Conservation (phyloP, 2,888 invertebrate genomes). For the Mellilla xanthometata region DNA sequence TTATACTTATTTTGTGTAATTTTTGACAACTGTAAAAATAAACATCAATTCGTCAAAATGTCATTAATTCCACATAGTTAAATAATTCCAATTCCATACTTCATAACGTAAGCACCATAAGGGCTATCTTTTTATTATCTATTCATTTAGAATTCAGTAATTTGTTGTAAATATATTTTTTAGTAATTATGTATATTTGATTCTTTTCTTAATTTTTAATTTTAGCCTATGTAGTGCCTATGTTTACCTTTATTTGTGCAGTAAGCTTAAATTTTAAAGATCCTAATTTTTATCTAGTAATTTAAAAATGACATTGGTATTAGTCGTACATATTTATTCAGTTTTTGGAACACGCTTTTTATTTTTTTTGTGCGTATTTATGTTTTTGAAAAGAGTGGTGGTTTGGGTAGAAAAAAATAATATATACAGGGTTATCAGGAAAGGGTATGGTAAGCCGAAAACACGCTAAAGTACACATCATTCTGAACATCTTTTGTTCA, state of each 20-base stretch:
- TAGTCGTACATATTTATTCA: too few species aligned
- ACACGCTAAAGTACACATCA: too few species aligned
- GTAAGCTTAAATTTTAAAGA: constrained; percentile 22
- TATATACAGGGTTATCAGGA: too few species aligned
- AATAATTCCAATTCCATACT: constrained; percentile 1
- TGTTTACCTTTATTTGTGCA: constrained; percentile 11
- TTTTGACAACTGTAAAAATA: too few species aligned
- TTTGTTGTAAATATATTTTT: constrained; percentile 1
- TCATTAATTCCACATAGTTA: too few species aligned
- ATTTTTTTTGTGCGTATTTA: constrained; percentile 21
- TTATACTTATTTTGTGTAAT: too few species aligned
- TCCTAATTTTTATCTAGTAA: constrained; percentile 22
- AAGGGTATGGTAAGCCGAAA: too few species aligned
- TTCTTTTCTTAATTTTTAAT: neutral
- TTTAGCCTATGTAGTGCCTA: constrained; percentile 7
- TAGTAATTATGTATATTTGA: neutral
- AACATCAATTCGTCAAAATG: too few species aligned
- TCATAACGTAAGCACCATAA: constrained; percentile 2
- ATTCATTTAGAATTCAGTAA: neutral
- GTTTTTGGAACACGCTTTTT: too few species aligned
- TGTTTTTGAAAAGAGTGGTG: too few species aligned
- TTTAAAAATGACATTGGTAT: constrained; percentile 13
- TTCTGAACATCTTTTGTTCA: too few species aligned
- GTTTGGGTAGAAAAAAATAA: too few species aligned
- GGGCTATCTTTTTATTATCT: constrained; percentile 4